Evolutionary conservation across 2,113 vertebrate species (phyloP), one percentile per base, ranked within the genome.

Genomic region (Glaucidium brasilianum): DNA sequence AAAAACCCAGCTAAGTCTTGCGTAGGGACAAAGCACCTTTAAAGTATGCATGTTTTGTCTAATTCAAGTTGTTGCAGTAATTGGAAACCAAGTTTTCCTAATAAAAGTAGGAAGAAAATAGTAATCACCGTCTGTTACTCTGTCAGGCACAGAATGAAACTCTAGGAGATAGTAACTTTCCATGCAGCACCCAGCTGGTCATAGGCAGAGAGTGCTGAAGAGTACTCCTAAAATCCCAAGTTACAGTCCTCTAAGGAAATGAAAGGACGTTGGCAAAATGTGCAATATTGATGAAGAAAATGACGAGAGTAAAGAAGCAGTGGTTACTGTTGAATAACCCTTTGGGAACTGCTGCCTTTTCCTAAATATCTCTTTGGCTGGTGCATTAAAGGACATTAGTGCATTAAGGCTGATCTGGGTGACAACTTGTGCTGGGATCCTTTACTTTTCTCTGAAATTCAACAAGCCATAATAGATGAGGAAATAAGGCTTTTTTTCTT

Each of bases 181-280:
- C n/a, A 53, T 10, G 11, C 0, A 7, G 50, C 27, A n/a, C 32
- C 11, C 41, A 74, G 27, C 35, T 86, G 59, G 32, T 53, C 29
- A 39, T 6, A 43, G 49, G 10, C 52, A 62, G n/a, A 21, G 43
- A 72, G 18, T 0, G 0, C 15, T 20, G 8, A 27, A 23, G 35
- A 27, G 3, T 29, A 12, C 13, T 60, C 71, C 50, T 58, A 62
- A 90, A 87, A 67, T 77, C 37, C 37, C 37, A 29, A 34, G 19
- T 32, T 76, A 45, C 9, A 18, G 25, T 66, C 18, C 35, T 77
- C 45, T 26, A 41, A 66, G 37, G 13, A 34, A 92, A 19, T 20
- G n/a, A 78, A 55, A 74, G 16, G n/a, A 74, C 45, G 23, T 14
- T 9, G 55, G 26, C 18, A 81, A 86, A 77, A 62, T 18, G 9